phyloP scores from a whole-genome alignment of 2,797 vertebrate genomes.

The Clarias pachynema region DNA sequence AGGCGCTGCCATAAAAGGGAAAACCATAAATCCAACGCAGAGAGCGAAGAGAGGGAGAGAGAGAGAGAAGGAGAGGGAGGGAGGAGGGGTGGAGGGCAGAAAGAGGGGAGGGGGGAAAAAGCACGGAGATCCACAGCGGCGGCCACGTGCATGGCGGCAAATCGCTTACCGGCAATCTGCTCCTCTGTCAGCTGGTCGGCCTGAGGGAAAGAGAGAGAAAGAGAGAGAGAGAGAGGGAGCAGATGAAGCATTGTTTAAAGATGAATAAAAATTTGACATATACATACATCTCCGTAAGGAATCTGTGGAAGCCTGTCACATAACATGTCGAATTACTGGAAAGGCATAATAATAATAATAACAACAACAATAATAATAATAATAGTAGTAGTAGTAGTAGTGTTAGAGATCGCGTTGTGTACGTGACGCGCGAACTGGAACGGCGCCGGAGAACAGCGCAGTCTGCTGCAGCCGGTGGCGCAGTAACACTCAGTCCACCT shows the following conservation, averaged over 20 bases:
- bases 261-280: no score
- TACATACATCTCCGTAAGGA: background rate
- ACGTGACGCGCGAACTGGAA: background rate
- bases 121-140: slow-evolving; percentile 63
- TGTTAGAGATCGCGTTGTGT: background rate
- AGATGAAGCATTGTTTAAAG: background rate
- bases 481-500: slow-evolving; percentile 20
- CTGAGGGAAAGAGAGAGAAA: slow-evolving; percentile 66
- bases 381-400: background rate
- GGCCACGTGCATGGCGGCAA: slow-evolving; percentile 59
- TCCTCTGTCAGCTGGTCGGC: slow-evolving; percentile 99
- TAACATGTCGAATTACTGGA: background rate
- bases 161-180: slow-evolving; percentile 97
- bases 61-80: slow-evolving; percentile 17
- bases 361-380: background rate
- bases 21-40: slow-evolving; percentile 75
- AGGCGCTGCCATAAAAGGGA: slow-evolving; percentile 77
- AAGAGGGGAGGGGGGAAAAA: background rate
- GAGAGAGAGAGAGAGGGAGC: background rate
- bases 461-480: slow-evolving; percentile 43
- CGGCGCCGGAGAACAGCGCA: slow-evolving; percentile 9
- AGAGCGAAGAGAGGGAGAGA: background rate
- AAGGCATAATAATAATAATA: no score
- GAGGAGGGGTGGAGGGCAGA: slow-evolving; percentile 16
- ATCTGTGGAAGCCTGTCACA: background rate